Base-by-base conservation (phyloP, 2,888 invertebrate genomes). In the Volucella inanis region DNA sequence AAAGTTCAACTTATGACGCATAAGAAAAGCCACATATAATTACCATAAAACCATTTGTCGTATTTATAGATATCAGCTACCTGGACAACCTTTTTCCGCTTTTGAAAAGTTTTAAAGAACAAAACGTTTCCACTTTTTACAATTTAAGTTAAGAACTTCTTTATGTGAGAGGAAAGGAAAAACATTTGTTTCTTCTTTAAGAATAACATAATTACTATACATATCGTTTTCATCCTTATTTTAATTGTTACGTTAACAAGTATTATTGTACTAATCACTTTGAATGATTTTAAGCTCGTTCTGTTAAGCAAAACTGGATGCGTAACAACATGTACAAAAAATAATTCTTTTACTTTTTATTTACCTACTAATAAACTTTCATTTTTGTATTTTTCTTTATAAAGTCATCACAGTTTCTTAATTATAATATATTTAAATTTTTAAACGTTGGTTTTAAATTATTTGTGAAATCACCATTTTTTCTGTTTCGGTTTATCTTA, bases 251-350 rank as follows among this genome's bases (percentile, higher is more conserved):
- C 50, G 14, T 67, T 52, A 70, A 70, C 62, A 70, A 70, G 41
- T 57, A 61, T 75, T 72, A 85, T 85, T 85, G 72, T 77, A 72
- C 76, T 68, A 72, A 81, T 81, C 54, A 70, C 68, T 83, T 70
- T 71, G 65, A 68, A 55, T 78, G 50, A 45, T 55, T 77, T 76
- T 72, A 85, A 81, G 85, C 85, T 85, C 85, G 68, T 31, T 54
- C 38, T 71, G 31, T 49, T 65, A 45, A 55, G 74, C 45, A 62
- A 71, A 65, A 31, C 22, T 64, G 49, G 15, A 47, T 71, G 18
- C 41, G 43, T 70, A 70, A 70, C 55, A 65, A 65, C 14, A 41
- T 41, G 9, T 41, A 52, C 14, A 22, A 52, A 65, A 52, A 39
- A 45, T 64, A 47, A 64, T 14, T 45, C 39, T 72, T 43, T 45